These are phyloP conservation scores for Capromys pilorides DNA, from an alignment of 2,797 vertebrate species.

Conservation along the genomic window DNA sequence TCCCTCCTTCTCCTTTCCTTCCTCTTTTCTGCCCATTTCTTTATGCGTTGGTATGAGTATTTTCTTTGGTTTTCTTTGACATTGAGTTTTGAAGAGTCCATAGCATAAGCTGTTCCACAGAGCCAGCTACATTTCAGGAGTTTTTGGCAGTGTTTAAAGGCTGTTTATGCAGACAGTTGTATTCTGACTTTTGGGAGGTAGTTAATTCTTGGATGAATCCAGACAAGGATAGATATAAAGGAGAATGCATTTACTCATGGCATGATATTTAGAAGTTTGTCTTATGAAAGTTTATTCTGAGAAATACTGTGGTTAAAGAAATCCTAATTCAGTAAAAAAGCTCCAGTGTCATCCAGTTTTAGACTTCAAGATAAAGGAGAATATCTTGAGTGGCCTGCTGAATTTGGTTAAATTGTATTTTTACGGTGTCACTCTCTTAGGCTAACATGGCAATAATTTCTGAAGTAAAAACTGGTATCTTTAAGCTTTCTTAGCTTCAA, in stretches of 20 bases:
- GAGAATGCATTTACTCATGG: not conserved
- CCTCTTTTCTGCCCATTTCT: not conserved
- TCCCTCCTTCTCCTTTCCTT: not conserved
- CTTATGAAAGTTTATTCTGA: not conserved
- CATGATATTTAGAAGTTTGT: not conserved
- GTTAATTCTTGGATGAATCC: not conserved
- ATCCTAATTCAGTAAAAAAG: not conserved
- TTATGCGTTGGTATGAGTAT: not conserved
- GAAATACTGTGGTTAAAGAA: not conserved
- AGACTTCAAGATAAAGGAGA: not conserved
- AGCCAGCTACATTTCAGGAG: not conserved
- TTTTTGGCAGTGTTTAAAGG: not conserved
- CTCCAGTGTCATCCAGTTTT: not conserved
- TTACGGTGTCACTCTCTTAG: not conserved
- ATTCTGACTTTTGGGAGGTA: not conserved
- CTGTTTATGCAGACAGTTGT: not conserved
- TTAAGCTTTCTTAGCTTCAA: conserved; percentile 10
- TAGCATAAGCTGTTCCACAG: not conserved
- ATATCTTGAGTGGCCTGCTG: not conserved
- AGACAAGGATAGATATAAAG: not conserved
- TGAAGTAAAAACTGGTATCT: not conserved
- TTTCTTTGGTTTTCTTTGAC: not conserved
- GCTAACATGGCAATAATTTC: not conserved
- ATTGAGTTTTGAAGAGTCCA: not conserved
- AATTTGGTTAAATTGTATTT: not conserved